phyloP scores from a whole-genome alignment of 1,140 invertebrate species.

The Campoletis sonorensis region DNA sequence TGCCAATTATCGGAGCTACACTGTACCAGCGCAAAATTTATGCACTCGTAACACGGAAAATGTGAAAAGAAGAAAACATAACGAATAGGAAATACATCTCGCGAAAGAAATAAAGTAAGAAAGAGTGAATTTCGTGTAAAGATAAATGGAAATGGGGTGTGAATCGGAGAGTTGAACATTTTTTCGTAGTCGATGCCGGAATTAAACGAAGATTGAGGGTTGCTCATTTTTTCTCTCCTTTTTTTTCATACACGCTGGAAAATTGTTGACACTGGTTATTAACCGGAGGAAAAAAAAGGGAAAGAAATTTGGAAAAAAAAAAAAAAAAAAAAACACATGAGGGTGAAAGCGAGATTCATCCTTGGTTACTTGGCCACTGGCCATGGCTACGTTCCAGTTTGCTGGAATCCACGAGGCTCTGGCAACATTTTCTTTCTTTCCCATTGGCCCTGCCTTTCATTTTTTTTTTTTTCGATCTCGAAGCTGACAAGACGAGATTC shows the following conservation, averaged over 20 bases:
- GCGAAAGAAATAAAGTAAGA: neutral
- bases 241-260: neutral
- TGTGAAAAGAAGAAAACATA: neutral
- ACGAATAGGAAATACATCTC: neutral
- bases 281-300: conserved; percentile 20
- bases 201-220: neutral
- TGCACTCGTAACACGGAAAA: neutral
- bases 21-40: conserved; percentile 36
- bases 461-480: conserved; percentile 21
- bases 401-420: conserved; percentile 57
- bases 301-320: neutral
- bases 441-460: neutral
- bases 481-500: neutral
- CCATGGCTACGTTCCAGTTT: conserved; percentile 58
- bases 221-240: neutral
- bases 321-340: conserved; percentile 12
- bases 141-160: neutral
- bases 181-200: neutral
- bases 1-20: conserved; percentile 51
- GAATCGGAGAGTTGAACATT: neutral
- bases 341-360: conserved; percentile 5
- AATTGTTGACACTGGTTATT: conserved; percentile 48
- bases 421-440: conserved; percentile 37
- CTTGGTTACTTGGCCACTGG: conserved; percentile 53
- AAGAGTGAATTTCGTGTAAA: neutral